Base-by-base conservation (phyloP, 2,888 invertebrate species). In the Liposcelis brunnea region DNA sequence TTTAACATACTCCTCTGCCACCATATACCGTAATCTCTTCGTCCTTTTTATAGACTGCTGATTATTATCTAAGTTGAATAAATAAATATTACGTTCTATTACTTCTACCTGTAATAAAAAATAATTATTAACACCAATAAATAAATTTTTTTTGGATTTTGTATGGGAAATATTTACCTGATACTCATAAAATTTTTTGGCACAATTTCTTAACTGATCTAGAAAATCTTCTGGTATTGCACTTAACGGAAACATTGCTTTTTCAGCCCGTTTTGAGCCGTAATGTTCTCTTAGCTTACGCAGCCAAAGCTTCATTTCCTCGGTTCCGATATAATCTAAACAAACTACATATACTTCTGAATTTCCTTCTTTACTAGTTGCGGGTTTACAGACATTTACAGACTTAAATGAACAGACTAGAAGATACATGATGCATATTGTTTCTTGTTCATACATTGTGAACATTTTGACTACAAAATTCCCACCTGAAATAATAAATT, bases 291-390 rank as follows among this genome's bases (percentile, higher is more conserved):
- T 61, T 1, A 80, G 58, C 1, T 58, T 59, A 2, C 63, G 55
- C 31, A 74, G 53, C 54, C 66, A 69, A 1, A 62, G 61, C 4
- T 59, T 56, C 1, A 71, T 50, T n/a, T 52, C 51, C 5, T 63
- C 51, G 11, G 53, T 55, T 2, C 75, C 76, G 52, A 67, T 68
- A 56, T 71, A 83, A 16, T 68, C 66, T 19, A 75, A 59, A 55
- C 83, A 85, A 21, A 94, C 67, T 0, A 90, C 71, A 58, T 95
- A 95, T 0, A 85, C 75, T 64, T 95, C 95, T 0, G 94, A 94
- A 63, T 95, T 95, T 6, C 94, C 94, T 56, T 83, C 80, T 58
- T 89, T 86, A n/a, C 94, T 94, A 0, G 87, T 85, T 1, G 77
- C 79, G 0, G 95, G 94, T 60, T 95, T 95, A 58, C 78, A 83